A percentile compares a stretch with the other conserved stretches of the same genome.
Conservation (phyloP, 2,888 invertebrate species). For the Zygothrica quintamaculata region DNA sequence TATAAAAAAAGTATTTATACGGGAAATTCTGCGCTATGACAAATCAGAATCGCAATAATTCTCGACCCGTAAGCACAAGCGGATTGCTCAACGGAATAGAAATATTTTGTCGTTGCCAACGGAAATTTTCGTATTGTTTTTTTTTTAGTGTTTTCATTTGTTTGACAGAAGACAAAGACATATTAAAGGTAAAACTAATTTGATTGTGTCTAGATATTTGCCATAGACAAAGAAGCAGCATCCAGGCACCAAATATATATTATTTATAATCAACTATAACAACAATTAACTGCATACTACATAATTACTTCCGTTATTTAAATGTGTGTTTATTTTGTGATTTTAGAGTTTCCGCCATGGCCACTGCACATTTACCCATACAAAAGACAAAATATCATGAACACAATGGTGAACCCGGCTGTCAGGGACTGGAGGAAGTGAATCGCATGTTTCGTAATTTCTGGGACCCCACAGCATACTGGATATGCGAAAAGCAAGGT, state of each 20-base stretch:
- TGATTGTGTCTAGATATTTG: slow-evolving; percentile 8
- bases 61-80: slow-evolving; percentile 54
- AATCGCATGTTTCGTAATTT: slow-evolving; percentile 81
- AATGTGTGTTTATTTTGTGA: neutral
- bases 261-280: too few species aligned
- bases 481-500: slow-evolving; percentile 78
- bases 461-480: slow-evolving; percentile 82
- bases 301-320: slow-evolving; percentile 7
- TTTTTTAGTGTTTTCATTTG: too few species aligned
- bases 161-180: too few species aligned
- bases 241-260: slow-evolving; percentile 8
- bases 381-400: slow-evolving; percentile 69
- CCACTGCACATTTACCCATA: slow-evolving; percentile 66
- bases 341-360: slow-evolving; percentile 36
- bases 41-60: slow-evolving; percentile 71
- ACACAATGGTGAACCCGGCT: slow-evolving; percentile 81
- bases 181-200: slow-evolving; percentile 32
- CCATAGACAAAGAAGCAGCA: neutral
- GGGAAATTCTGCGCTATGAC: slow-evolving; percentile 69
- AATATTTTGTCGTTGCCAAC: slow-evolving; percentile 47
- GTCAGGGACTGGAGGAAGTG: slow-evolving; percentile 76
- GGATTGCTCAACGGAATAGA: slow-evolving; percentile 13
- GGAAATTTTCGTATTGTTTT: too few species aligned
- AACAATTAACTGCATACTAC: too few species aligned
- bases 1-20: slow-evolving; percentile 66